Evolutionary conservation across 2,797 vertebrate genomes (phyloP).

Genomic region (Erpetoichthys calabaricus): DNA sequence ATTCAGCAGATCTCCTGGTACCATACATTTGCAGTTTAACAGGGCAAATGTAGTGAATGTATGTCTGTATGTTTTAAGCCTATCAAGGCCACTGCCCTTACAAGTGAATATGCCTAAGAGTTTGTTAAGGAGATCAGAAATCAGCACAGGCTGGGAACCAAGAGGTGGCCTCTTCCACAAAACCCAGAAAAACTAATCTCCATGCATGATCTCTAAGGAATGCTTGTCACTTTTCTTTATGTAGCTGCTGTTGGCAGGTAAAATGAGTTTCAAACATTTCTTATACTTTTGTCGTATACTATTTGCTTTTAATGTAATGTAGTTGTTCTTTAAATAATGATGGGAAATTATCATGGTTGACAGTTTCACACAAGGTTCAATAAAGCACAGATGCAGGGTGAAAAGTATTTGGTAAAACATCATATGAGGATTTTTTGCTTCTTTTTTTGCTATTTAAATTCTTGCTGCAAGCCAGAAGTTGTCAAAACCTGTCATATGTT

Average conservation of each 20-base stretch:
- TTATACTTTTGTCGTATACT: slow-evolving; percentile 16
- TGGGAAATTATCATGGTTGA: slow-evolving; percentile 24
- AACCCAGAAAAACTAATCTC: slow-evolving; percentile 25
- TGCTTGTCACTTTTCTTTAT: slow-evolving; percentile 35
- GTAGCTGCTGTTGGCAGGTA: slow-evolving; percentile 35
- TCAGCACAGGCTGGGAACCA: slow-evolving; percentile 23
- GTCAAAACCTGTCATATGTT: slow-evolving; percentile 32
- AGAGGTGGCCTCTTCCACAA: slow-evolving; percentile 32
- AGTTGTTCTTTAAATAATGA: slow-evolving; percentile 18
- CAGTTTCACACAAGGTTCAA: slow-evolving; percentile 16
- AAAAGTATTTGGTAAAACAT: slow-evolving; percentile 13
- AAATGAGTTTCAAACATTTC: slow-evolving; percentile 36
- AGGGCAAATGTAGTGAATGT: too few species aligned
- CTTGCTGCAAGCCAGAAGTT: slow-evolving; percentile 29
- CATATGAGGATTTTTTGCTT: slow-evolving; percentile 21
- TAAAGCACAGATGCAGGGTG: slow-evolving; percentile 5
- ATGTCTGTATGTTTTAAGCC: too few species aligned
- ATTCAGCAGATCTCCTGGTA: too few species aligned
- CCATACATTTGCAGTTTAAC: too few species aligned
- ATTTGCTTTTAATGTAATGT: slow-evolving; percentile 10
- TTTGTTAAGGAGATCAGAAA: slow-evolving; percentile 25
- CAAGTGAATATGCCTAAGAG: too few species aligned
- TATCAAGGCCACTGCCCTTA: too few species aligned
- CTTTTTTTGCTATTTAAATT: slow-evolving; percentile 23
- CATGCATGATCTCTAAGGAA: slow-evolving; percentile 17